phyloP scores from a whole-genome alignment of 2,888 invertebrate genomes.

The Resseliella maxima region DNA sequence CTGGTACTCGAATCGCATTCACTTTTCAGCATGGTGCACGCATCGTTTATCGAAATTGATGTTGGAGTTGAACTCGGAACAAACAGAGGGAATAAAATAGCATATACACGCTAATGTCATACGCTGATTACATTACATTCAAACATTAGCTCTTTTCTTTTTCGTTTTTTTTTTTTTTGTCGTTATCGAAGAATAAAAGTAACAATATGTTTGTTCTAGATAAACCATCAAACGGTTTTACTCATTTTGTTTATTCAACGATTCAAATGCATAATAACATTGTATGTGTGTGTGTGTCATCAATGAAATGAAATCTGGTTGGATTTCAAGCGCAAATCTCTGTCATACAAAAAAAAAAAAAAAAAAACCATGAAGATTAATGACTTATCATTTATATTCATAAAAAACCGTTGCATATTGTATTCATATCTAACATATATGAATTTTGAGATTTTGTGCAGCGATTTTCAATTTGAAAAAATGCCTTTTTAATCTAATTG shows the following conservation, averaged over 20 bases:
- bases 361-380: not conserved
- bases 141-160: not conserved
- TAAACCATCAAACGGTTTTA: constrained; percentile 41
- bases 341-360: not conserved
- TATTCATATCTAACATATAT: not conserved
- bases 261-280: not conserved
- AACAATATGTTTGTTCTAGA: constrained; percentile 27
- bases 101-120: not conserved
- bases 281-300: no score
- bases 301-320: not conserved
- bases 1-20: constrained; percentile 36
- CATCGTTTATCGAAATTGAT: constrained; percentile 35
- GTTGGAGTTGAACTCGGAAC: not conserved
- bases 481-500: constrained; percentile 26
- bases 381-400: not conserved
- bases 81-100: not conserved
- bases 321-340: not conserved
- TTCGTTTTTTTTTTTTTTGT: no score
- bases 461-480: constrained; percentile 16
- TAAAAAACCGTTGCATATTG: constrained; percentile 6
- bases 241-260: not conserved
- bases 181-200: not conserved
- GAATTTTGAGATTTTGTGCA: not conserved
- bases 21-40: constrained; percentile 27
- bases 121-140: constrained; percentile 10